Evolutionary conservation across 2,797 vertebrate genomes (phyloP).

Genomic region (Monodelphis domestica): DNA sequence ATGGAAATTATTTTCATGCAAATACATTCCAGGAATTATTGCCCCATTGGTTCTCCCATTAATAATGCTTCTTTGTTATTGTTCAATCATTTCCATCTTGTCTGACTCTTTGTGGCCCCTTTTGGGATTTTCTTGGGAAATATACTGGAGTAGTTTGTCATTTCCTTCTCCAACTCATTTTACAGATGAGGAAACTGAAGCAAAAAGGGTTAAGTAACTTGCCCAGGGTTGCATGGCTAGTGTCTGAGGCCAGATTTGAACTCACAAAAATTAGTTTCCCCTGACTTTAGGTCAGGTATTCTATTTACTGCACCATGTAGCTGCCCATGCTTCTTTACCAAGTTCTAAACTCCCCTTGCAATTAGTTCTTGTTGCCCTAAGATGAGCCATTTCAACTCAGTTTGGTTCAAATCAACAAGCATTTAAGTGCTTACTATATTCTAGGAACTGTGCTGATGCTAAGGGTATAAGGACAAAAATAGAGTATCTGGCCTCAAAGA

Average conservation of each 20-base stretch:
- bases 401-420: not conserved
- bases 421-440: not conserved
- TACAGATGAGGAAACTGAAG: too few species aligned
- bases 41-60: not conserved
- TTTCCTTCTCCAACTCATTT: too few species aligned
- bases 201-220: too few species aligned
- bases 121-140: too few species aligned
- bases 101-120: too few species aligned
- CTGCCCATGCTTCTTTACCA: not conserved
- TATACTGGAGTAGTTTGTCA: too few species aligned
- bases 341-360: not conserved
- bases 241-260: too few species aligned
- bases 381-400: not conserved
- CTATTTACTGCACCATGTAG: too few species aligned
- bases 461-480: not conserved
- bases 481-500: conserved; percentile 46
- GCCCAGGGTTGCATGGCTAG: too few species aligned
- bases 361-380: not conserved
- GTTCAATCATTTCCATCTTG: too few species aligned
- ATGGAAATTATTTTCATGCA: not conserved
- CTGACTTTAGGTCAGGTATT: too few species aligned
- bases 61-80: not conserved
- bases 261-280: too few species aligned
- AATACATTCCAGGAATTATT: not conserved
- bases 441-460: not conserved